Base-by-base conservation (phyloP, 2,113 vertebrate genomes). In the Hippocampus guttulatus region DNA sequence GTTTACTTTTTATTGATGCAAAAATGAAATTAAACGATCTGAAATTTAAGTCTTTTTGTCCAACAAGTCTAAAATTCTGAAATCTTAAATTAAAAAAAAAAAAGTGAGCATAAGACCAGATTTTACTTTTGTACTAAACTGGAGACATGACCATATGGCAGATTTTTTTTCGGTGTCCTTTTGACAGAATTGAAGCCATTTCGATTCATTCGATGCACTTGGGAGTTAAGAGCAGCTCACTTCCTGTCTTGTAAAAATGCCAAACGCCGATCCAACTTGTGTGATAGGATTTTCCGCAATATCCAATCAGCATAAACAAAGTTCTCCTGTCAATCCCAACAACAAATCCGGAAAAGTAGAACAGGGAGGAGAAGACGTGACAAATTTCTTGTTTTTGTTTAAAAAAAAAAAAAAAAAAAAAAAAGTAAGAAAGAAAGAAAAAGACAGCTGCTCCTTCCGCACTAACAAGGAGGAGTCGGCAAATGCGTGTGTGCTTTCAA, bases 321-420 rank as follows among this genome's bases (percentile, higher is more conserved):
- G 33, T 65, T 65, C 23, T 45, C 23, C 64, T 47, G 43, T 49
- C 64, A 49, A 25, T 47, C 64, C 27, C n/a, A 47, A 27, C 64
- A 47, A 65, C 15, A 18, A 27, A 27, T 47, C 12, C 0, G 62
- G 33, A 16, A 27, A 65, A 65, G 41, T 65, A 47, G 64, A 47
- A 47, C 21, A 65, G 45, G 23, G 23, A 27, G 14, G 23, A 49
- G n/a, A 33, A 61, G 58, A 61, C 6, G 58, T 30, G 12, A 65
- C 64, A 65, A 65, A 65, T 65, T 47, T 65, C 21, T 45, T 15
- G 41, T 45, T 65, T 7, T 65, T 47, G 23, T 27, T 45, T 45
- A 1, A 14, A 45, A 33, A 20, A 33, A 61, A 14, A 18, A 18
- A 15, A 27, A 27, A 58, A 16, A 15, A 27, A 27, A 30, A n/a